phyloP scores from a whole-genome alignment of 2,113 vertebrate genomes.

The Spermophilus dauricus region DNA sequence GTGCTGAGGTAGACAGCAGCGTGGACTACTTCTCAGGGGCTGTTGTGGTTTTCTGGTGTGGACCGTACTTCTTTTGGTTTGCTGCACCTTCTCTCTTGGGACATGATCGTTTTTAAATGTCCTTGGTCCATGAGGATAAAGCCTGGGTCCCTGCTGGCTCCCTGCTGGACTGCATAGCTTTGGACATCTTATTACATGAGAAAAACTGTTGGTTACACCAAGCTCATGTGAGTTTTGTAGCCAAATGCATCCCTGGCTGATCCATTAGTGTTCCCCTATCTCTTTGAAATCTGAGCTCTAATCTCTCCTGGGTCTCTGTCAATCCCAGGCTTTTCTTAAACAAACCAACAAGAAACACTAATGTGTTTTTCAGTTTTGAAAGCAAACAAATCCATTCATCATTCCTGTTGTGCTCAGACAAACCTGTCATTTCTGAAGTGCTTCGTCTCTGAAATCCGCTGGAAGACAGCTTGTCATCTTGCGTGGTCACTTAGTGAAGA shows the following conservation, averaged over 20 bases:
- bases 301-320: too few relatives aligned
- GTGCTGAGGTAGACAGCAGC: too few relatives aligned
- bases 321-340: neutral
- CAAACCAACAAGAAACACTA: neutral
- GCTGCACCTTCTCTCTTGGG: neutral
- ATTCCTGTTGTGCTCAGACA: too few relatives aligned
- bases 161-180: neutral
- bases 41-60: too few relatives aligned
- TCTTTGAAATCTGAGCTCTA: neutral
- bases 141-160: neutral
- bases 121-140: neutral
- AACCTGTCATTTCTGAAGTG: neutral
- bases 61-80: fast-evolving
- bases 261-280: fast-evolving
- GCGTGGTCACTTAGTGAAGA: neutral
- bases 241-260: neutral
- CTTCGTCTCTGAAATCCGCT: neutral
- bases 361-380: neutral
- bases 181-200: too few relatives aligned
- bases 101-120: neutral
- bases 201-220: neutral
- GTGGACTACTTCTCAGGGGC: too few relatives aligned
- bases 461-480: neutral
- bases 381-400: neutral
- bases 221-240: neutral